phyloP scores from a whole-genome alignment of 1,140 invertebrate genomes.

The Batillaria attramentaria region DNA sequence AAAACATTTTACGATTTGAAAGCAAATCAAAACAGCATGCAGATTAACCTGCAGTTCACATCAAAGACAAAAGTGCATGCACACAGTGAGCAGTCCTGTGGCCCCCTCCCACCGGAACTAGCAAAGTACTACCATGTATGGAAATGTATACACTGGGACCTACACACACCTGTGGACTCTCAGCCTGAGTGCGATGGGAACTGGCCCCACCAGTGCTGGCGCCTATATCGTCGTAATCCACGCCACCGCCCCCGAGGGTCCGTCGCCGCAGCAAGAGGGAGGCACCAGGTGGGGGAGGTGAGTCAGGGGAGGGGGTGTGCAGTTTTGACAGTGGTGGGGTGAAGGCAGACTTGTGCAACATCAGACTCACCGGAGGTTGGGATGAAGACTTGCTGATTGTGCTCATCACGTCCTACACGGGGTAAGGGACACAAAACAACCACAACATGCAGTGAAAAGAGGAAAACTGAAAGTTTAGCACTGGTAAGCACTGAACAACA shows the following conservation, averaged over 20 bases:
- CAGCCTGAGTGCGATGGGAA: slow-evolving; percentile 11
- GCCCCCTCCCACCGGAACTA: too few relatives aligned
- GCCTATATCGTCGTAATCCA: slow-evolving; percentile 22
- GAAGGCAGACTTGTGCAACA: slow-evolving; percentile 55
- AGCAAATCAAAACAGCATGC: too few relatives aligned
- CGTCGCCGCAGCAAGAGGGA: slow-evolving; percentile 35
- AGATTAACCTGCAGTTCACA: too few relatives aligned
- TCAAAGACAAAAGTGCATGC: too few relatives aligned
- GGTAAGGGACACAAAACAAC: too few relatives aligned
- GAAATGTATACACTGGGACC: too few relatives aligned
- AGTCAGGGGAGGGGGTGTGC: slow-evolving; percentile 35
- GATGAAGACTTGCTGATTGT: not conserved
- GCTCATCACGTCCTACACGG: not conserved
- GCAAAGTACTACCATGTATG: too few relatives aligned
- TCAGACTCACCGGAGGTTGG: slow-evolving; percentile 1
- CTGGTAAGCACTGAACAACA: too few relatives aligned
- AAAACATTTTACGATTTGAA: too few relatives aligned
- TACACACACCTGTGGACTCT: slow-evolving; percentile 16
- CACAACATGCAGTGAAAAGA: too few relatives aligned
- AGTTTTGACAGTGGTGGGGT: slow-evolving; percentile 54
- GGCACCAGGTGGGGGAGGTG: slow-evolving; percentile 44
- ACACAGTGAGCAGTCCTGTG: too few relatives aligned
- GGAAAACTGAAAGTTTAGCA: too few relatives aligned
- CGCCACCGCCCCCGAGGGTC: slow-evolving; percentile 8
- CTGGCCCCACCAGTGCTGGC: slow-evolving; percentile 26